Conservation (phyloP, 2,797 vertebrate genomes). For the Stomatorhinus walkeri region DNA sequence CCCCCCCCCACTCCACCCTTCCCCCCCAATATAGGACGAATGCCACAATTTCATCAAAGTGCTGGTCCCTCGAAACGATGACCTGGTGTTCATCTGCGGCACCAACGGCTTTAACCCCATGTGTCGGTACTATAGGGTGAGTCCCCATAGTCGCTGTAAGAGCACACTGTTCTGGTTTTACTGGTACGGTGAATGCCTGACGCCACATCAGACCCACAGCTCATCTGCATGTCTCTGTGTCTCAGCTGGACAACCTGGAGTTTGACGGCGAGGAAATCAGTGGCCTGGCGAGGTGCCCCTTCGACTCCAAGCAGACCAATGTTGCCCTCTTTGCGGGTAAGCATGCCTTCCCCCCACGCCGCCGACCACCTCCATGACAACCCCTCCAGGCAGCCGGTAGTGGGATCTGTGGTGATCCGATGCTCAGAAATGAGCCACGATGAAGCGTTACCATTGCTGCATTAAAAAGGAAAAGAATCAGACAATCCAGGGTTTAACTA, state of each 20-base stretch:
- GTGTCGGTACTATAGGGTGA: constrained; percentile 95
- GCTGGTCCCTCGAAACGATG: constrained; percentile 91
- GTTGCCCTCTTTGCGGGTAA: constrained; percentile 97
- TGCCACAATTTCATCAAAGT: constrained; percentile 99
- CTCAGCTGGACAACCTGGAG: constrained; percentile 93
- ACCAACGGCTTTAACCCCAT: constrained; percentile 98
- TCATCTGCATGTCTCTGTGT: constrained; percentile 34
- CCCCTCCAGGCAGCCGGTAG: not conserved
- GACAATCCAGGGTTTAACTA: not conserved
- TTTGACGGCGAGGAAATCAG: constrained; percentile 98
- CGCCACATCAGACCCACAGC: constrained; percentile 38
- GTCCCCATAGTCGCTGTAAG: constrained; percentile 29
- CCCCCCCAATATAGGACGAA: constrained; percentile 72
- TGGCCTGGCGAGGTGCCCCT: constrained; percentile 94
- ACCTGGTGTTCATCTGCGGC: constrained; percentile 95
- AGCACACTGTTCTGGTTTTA: not conserved
- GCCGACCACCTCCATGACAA: not conserved
- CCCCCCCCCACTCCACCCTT: not conserved
- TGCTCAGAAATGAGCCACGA: not conserved
- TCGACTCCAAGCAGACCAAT: constrained; percentile 98
- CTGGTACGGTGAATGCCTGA: not conserved
- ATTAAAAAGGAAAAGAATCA: not conserved
- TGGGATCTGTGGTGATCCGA: not conserved
- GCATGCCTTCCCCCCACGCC: constrained; percentile 29
- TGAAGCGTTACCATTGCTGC: not conserved